Conservation (phyloP, 2,113 vertebrate genomes). For the Hydrolagus affinis region DNA sequence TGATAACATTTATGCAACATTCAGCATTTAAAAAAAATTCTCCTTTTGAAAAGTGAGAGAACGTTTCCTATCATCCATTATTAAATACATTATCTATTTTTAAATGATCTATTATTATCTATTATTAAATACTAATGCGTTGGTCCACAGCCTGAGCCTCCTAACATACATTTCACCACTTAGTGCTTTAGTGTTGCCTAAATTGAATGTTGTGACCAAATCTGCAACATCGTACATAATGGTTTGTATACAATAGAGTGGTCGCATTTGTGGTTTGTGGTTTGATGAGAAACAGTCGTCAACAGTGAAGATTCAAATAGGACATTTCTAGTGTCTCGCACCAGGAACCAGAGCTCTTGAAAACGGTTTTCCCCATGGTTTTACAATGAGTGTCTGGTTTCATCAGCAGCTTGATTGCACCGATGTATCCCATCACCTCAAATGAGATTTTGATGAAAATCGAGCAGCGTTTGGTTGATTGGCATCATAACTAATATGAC, state of each 20-base stretch:
- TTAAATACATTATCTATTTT: too few relatives aligned
- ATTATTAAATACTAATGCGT: too few relatives aligned
- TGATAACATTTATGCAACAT: neutral
- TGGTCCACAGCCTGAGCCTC: neutral
- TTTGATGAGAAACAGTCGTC: slow-evolving; percentile 7
- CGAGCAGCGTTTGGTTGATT: neutral
- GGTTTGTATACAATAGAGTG: neutral
- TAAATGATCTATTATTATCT: too few relatives aligned
- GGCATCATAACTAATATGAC: neutral
- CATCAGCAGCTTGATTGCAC: neutral
- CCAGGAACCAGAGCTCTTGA: neutral
- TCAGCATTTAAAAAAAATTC: neutral
- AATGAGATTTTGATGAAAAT: slow-evolving; percentile 9
- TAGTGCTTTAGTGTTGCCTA: neutral
- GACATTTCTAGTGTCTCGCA: neutral
- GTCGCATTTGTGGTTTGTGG: slow-evolving; percentile 26
- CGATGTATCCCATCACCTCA: neutral
- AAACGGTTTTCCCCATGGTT: neutral
- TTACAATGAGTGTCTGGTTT: neutral
- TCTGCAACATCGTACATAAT: neutral
- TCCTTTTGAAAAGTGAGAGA: neutral
- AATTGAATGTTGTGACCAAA: neutral
- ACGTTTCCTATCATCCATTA: too few relatives aligned
- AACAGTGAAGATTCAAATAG: neutral
- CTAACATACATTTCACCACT: neutral